Conservation (phyloP, 2,113 vertebrate species). For the Cynocephalus volans region DNA sequence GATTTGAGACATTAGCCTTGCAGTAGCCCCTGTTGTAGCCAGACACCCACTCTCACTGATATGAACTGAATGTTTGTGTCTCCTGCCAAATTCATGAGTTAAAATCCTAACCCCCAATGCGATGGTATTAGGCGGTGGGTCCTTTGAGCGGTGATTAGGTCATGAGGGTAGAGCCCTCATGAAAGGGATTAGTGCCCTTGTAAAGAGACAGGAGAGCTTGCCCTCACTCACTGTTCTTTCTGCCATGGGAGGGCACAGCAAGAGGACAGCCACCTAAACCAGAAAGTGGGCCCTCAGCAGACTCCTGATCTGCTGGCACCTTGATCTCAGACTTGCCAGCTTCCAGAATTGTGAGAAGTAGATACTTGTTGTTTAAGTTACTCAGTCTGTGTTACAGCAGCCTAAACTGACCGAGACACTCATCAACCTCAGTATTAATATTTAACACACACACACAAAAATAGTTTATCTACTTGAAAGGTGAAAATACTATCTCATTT, state of each 20-base stretch:
- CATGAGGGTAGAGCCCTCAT: not conserved
- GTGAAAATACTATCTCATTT: not conserved
- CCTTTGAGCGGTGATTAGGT: not conserved
- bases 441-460: not conserved
- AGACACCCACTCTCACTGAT: not conserved
- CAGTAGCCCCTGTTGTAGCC: no score
- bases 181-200: not conserved
- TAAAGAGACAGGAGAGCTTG: not conserved
- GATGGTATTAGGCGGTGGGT: not conserved
- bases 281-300: not conserved
- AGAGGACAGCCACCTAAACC: not conserved
- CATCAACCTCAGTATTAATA: not conserved
- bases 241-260: not conserved
- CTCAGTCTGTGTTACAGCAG: not conserved
- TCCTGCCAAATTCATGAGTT: not conserved
- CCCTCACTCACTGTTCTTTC: not conserved
- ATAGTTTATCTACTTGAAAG: not conserved
- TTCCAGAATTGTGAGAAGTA: not conserved
- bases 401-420: not conserved
- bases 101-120: not conserved
- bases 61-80: not conserved
- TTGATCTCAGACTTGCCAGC: not conserved
- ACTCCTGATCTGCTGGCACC: rapidly evolving
- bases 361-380: not conserved
- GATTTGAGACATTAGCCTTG: no score